A percentile compares a stretch with the other conserved stretches of the same genome.
Conservation (phyloP, 2,888 invertebrate genomes). For the Pristionchus exspectatus region DNA sequence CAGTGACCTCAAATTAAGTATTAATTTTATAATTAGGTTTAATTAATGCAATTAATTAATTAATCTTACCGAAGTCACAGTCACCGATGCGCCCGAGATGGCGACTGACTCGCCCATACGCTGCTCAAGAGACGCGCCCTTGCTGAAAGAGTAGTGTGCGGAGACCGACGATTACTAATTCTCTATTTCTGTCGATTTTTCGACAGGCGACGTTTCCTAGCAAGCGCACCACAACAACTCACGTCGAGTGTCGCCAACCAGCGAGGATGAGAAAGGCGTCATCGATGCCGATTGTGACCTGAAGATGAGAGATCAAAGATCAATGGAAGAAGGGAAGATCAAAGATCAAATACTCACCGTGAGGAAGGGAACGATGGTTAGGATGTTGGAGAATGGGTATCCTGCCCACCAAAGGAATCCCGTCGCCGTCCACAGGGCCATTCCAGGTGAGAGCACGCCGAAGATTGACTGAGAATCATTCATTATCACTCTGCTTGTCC, state of each 20-base stretch:
- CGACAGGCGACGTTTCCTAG: slow-evolving; percentile 33
- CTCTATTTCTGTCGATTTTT: not conserved
- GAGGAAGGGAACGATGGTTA: slow-evolving; percentile 77
- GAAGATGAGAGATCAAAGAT: slow-evolving; percentile 18
- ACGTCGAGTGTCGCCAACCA: slow-evolving; percentile 77
- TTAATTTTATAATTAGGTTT: not conserved
- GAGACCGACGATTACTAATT: slow-evolving; percentile 6
- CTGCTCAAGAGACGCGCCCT: slow-evolving; percentile 64
- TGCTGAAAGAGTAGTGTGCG: slow-evolving; percentile 58
- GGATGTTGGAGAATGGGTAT: slow-evolving; percentile 76
- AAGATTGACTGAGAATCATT: slow-evolving; percentile 67
- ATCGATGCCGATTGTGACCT: slow-evolving; percentile 76
- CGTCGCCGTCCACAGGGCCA: slow-evolving; percentile 75
- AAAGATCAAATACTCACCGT: slow-evolving; percentile 57
- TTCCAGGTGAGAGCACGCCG: slow-evolving; percentile 74
- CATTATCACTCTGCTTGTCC: not conserved
- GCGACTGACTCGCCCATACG: slow-evolving; percentile 67
- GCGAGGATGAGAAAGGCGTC: slow-evolving; percentile 77
- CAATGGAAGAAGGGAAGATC: not conserved
- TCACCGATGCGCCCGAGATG: slow-evolving; percentile 70
- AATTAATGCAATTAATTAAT: not conserved
- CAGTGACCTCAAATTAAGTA: slow-evolving; percentile 60
- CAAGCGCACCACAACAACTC: slow-evolving; percentile 48
- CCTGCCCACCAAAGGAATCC: slow-evolving; percentile 72
- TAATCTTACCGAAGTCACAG: slow-evolving; percentile 64